Base-by-base conservation (phyloP, 1,140 invertebrate genomes). In the Drosophila burlai region DNA sequence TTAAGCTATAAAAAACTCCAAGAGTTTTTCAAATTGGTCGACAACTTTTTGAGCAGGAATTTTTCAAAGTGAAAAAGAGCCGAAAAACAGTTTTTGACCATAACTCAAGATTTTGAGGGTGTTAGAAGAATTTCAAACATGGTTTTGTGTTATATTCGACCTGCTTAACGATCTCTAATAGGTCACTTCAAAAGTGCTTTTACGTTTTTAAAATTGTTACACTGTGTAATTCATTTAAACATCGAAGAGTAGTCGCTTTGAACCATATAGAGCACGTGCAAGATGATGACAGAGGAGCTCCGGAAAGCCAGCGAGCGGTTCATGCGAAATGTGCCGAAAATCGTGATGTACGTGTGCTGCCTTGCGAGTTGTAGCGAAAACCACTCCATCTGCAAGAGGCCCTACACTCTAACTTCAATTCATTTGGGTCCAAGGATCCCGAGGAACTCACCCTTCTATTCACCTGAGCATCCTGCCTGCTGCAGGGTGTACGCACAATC, bases 181-280 rank as follows among this genome's bases (percentile, higher is more conserved):
- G n/a, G n/a, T n/a, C n/a, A n/a, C n/a, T n/a, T n/a, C n/a, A n/a
- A n/a, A n/a, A n/a, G n/a, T n/a, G n/a, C n/a, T n/a, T n/a, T n/a
- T n/a, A n/a, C n/a, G n/a, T n/a, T n/a, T n/a, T n/a, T n/a, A n/a
- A n/a, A n/a, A n/a, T n/a, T n/a, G n/a, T n/a, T n/a, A n/a, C n/a
- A n/a, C n/a, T n/a, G n/a, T n/a, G n/a, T n/a, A n/a, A n/a, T n/a
- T 21, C 21, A 64, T 3, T 55, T 38, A 8, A 55, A 18, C 24
- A 83, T 52, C 7, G 46, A 40, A 7, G 18, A 38, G 31, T 83
- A 83, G 24, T 83, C 81, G 10, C 18, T 47, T 47, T 83, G 81
- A 6, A 83, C 26, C 76, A 83, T 74, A 21, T 77, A 85, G 0
- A 81, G 42, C 8, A 63, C 26, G 13, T 84, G 50, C 0, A 84